Evolutionary conservation across 2,113 vertebrate genomes (phyloP), one percentile per base, ranked within the genome.

Genomic region (Solenodon paradoxus): DNA sequence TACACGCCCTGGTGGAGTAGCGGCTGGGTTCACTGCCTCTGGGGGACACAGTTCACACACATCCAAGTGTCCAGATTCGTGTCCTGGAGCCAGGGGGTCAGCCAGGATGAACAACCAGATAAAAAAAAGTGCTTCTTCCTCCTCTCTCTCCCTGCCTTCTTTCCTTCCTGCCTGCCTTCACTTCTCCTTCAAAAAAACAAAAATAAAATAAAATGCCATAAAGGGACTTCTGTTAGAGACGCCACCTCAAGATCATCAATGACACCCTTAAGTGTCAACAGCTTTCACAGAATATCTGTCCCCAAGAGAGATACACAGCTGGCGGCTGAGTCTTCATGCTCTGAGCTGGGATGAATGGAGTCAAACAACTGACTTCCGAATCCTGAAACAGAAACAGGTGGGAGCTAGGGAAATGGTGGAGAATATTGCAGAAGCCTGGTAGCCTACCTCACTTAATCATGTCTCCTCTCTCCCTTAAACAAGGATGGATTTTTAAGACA

Each of bases 401-500:
- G 45, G 7, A 24, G 53, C 28, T 4, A 77, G 16, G 30, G 35
- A 61, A 80, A 74, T 17, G 10, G 68, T 61, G 49, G 38, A 22
- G 28, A 83, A 66, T 42, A 40, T 38, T 47, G 78, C 57, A 90
- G 64, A 66, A 35, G 38, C 24, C 49, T 83, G 24, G 6, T 1
- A 78, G 35, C 17, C 42, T n/a, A n/a, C 20, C 30, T 57, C 55
- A 64, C 12, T n/a, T 80, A 49, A 71, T 59, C n/a, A 49, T 26
- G 40, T 72, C 86, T 45, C 28, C 59, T 57, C 72, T 63, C 40
- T 90, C 13, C 88, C 66, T 95, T 75, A 82, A 53, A 68, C n/a
- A n/a, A n/a, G n/a, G n/a, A 66, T 5, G 30, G 19, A 9, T 51
- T 77, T 84, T 24, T 38, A 87, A 82, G 15, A 7, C 51, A 47